A percentile compares a stretch with the other conserved stretches of the same genome.
Evolutionary conservation across 2,888 invertebrate genomes (phyloP).

Genomic region (Platycnemis pennipes): DNA sequence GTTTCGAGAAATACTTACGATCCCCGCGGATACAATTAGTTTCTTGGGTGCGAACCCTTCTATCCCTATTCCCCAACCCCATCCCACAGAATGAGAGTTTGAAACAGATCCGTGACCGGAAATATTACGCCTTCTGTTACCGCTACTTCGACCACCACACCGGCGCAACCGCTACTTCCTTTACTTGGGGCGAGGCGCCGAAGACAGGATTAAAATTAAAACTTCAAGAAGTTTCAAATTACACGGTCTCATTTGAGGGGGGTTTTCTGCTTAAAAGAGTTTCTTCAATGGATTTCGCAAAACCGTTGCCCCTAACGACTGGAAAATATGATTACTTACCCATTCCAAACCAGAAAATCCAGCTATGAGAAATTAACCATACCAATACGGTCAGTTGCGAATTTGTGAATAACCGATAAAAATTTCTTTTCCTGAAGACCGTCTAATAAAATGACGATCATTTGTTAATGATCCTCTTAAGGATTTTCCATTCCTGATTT

Average conservation of each 20-base stretch:
- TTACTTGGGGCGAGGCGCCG: background rate
- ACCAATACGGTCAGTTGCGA: too few species aligned
- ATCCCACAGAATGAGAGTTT: background rate
- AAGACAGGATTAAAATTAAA: background rate
- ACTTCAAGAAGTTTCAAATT: conserved; percentile 10
- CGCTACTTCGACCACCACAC: background rate
- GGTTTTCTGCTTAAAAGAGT: background rate
- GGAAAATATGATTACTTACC: background rate
- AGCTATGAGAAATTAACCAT: too few species aligned
- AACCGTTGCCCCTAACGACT: background rate
- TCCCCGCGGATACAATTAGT: background rate
- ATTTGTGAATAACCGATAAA: too few species aligned
- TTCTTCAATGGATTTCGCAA: background rate
- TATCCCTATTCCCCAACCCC: background rate
- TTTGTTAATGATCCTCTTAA: too few species aligned
- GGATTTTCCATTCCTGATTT: too few species aligned
- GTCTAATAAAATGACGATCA: too few species aligned
- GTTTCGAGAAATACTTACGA: background rate
- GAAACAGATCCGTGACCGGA: background rate
- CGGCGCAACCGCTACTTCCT: background rate
- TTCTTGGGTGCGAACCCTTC: background rate
- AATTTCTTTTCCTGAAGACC: too few species aligned
- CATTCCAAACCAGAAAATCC: too few species aligned
- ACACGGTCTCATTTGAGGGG: conserved; percentile 4
- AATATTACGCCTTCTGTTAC: conserved; percentile 13